Evolutionary conservation across 1,140 invertebrate genomes (phyloP).

Genomic region (Coenobita brevimanus): DNA sequence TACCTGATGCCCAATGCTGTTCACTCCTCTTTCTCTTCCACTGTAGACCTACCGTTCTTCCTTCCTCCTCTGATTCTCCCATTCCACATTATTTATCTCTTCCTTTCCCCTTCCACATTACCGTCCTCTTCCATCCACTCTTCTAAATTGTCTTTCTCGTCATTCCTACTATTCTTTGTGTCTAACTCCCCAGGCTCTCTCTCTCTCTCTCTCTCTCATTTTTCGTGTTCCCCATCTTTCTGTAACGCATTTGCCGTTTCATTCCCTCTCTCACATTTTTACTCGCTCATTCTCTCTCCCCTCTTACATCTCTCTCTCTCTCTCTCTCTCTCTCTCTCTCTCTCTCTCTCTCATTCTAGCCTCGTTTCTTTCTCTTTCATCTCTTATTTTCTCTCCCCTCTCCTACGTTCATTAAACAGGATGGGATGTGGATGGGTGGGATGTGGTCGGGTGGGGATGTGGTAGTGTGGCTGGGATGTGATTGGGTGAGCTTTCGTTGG

Average conservation of each 20-base stretch:
- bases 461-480: no score
- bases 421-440: not conserved
- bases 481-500: no score
- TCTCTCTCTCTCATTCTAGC: conserved; percentile 11
- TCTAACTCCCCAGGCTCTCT: not conserved
- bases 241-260: not conserved
- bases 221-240: not conserved
- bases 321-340: conserved; percentile 13
- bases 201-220: conserved; percentile 18
- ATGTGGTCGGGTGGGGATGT: not conserved
- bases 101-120: no score
- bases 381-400: not conserved
- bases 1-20: no score
- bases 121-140: not conserved
- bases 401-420: not conserved
- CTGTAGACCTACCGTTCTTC: no score
- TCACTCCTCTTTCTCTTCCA: no score
- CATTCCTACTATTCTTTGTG: not conserved
- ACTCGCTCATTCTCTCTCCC: not conserved
- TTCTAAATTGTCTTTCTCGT: not conserved
- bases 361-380: not conserved
- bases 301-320: conserved; percentile 1
- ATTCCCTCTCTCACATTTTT: not conserved
- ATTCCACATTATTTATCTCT: no score
- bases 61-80: no score